Conservation (phyloP, 1,140 invertebrate genomes). For the Bombyx mandarina region DNA sequence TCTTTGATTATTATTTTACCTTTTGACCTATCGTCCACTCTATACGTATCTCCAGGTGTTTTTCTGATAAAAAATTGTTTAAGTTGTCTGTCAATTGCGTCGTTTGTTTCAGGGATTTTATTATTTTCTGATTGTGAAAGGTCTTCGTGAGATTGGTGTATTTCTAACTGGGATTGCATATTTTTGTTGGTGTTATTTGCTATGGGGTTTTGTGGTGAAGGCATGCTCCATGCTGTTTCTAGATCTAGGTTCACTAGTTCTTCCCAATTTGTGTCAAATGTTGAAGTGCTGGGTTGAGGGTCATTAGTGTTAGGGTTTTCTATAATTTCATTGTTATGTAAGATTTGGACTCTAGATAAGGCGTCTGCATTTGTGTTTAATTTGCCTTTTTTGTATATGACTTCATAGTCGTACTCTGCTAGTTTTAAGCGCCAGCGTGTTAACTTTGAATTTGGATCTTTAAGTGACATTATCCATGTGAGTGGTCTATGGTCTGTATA, state of each 20-base stretch:
- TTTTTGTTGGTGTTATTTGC: too few species aligned
- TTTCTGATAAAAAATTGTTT: slow-evolving; percentile 24
- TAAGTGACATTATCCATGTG: not conserved
- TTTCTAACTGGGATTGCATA: not conserved
- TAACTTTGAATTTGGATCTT: not conserved
- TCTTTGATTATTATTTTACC: slow-evolving; percentile 25
- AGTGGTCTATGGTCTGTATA: slow-evolving; percentile 1
- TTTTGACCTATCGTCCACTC: slow-evolving; percentile 6
- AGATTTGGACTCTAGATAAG: slow-evolving; percentile 1
- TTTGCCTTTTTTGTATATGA: slow-evolving; percentile 17
- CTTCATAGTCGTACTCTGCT: slow-evolving; percentile 14
- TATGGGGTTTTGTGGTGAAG: not conserved
- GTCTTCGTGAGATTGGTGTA: not conserved
- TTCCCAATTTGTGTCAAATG: not conserved
- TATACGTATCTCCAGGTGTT: slow-evolving; percentile 16
- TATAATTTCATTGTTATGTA: slow-evolving; percentile 3
- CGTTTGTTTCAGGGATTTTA: slow-evolving; percentile 17
- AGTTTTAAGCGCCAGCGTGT: slow-evolving; percentile 14
- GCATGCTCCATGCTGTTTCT: slow-evolving; percentile 5
- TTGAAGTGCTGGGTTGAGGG: slow-evolving; percentile 11
- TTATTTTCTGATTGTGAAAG: not conserved
- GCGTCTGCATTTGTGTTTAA: slow-evolving; percentile 12
- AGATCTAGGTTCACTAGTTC: slow-evolving; percentile 6
- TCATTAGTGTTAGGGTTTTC: slow-evolving; percentile 1
- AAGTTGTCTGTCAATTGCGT: slow-evolving; percentile 21